Conservation (phyloP, 2,113 vertebrate species). For the Malaclemys terrapin region DNA sequence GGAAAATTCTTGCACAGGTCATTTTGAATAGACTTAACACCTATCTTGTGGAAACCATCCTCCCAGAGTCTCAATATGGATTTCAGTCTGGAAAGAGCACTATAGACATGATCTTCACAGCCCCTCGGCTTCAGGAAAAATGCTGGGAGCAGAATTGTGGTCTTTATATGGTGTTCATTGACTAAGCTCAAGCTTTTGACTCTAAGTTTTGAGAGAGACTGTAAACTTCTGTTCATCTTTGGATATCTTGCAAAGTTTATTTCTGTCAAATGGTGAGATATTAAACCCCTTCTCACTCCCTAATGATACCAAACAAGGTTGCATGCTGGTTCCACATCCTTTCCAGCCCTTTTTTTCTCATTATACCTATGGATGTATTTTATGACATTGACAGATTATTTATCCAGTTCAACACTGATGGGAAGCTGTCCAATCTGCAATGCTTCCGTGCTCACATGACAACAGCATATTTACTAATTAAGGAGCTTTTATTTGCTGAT, state of each 20-base stretch:
- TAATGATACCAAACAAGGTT: not conserved
- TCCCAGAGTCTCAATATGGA: not conserved
- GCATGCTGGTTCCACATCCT: not conserved
- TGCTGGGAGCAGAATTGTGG: not conserved
- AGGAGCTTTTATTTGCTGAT: too few relatives aligned
- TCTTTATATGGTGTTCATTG: not conserved
- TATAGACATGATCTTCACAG: not conserved
- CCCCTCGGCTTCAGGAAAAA: too few relatives aligned
- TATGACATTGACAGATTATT: not conserved
- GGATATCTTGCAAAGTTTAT: not conserved
- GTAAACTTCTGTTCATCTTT: not conserved
- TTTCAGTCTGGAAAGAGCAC: not conserved
- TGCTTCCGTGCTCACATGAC: too few relatives aligned
- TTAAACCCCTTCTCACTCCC: not conserved
- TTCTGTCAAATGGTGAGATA: not conserved
- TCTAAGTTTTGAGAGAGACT: not conserved
- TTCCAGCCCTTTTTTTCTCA: not conserved
- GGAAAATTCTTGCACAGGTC: not conserved
- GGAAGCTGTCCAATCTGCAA: not conserved
- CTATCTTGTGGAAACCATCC: not conserved
- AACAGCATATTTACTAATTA: too few relatives aligned
- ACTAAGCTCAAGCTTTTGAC: not conserved
- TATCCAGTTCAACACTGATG: not conserved
- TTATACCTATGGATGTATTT: not conserved
- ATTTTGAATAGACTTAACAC: not conserved